Conservation (phyloP, 1,140 invertebrate species). For the Macrocentrus cingulum region DNA sequence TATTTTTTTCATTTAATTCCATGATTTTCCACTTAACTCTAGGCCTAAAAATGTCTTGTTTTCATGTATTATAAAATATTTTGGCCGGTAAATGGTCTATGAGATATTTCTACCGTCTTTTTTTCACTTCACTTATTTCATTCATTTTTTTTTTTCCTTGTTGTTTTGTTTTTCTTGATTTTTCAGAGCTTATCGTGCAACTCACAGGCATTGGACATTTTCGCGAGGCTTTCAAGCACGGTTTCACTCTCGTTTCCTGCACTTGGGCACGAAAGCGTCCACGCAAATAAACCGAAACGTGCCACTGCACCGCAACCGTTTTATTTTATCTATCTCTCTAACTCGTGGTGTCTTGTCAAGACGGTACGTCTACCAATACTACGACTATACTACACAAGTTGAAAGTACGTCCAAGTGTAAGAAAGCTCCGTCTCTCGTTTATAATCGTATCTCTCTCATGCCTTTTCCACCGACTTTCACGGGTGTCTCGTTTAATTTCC, state of each 20-base stretch:
- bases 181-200: too few relatives aligned
- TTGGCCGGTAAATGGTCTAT: too few relatives aligned
- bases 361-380: background rate
- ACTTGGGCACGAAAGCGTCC: constrained; percentile 15
- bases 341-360: background rate
- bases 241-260: constrained; percentile 12
- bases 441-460: constrained; percentile 20
- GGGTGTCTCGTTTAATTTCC: constrained; percentile 19
- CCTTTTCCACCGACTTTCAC: constrained; percentile 17
- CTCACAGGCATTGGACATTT: constrained; percentile 14
- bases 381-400: background rate
- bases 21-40: too few relatives aligned
- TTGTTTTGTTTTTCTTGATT: too few relatives aligned
- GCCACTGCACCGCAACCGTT: constrained; percentile 13
- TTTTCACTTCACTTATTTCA: too few relatives aligned
- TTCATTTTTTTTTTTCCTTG: too few relatives aligned
- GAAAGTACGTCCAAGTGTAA: too few relatives aligned
- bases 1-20: too few relatives aligned
- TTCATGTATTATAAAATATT: too few relatives aligned
- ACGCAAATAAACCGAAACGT: constrained; percentile 22
- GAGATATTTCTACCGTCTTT: too few relatives aligned
- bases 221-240: constrained; percentile 13
- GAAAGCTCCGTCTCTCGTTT: constrained; percentile 9
- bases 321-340: constrained; percentile 15
- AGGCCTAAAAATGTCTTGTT: too few relatives aligned